Conservation (phyloP, 2,888 invertebrate genomes). For the Scaptomyza reducta region DNA sequence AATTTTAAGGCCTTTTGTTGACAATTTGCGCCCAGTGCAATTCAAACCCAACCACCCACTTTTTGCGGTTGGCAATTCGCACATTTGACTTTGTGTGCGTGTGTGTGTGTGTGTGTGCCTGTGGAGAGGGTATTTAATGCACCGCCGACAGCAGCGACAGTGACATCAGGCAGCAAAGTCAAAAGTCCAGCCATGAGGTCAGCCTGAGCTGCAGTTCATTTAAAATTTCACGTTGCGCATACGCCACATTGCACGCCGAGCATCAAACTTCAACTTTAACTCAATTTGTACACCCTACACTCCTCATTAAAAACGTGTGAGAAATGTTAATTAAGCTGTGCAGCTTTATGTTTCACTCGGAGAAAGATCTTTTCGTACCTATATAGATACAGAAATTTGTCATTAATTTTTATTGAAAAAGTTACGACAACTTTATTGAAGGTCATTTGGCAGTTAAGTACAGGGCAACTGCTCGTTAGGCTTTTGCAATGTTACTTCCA, state of each 20-base stretch:
- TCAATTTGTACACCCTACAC: neutral
- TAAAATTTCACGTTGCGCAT: conserved; percentile 42
- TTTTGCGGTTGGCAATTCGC: conserved; percentile 51
- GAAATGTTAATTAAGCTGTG: neutral
- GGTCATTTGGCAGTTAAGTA: neutral
- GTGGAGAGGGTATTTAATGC: conserved; percentile 54
- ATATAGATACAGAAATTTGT: neutral
- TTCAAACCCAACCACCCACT: conserved; percentile 20
- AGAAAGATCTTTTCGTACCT: neutral
- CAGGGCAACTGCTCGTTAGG: neutral
- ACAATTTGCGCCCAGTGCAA: conserved; percentile 52
- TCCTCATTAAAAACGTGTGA: neutral
- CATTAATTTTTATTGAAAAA: neutral
- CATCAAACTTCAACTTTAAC: conserved; percentile 11
- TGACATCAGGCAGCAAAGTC: conserved; percentile 47
- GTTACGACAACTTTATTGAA: neutral
- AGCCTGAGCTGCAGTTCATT: conserved; percentile 51
- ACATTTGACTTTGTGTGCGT: conserved; percentile 72
- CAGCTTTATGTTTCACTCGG: neutral
- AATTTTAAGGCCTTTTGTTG: conserved; percentile 72
- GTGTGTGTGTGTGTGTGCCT: conserved; percentile 54
- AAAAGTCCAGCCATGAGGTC: conserved; percentile 64
- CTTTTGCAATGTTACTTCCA: neutral
- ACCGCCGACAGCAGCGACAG: conserved; percentile 9
- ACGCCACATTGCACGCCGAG: conserved; percentile 19